A percentile compares a stretch with the other conserved stretches of the same genome.
These are phyloP conservation scores for Agriotes lineatus DNA, from an alignment of 2,888 invertebrate genomes.

Conservation along the genomic window DNA sequence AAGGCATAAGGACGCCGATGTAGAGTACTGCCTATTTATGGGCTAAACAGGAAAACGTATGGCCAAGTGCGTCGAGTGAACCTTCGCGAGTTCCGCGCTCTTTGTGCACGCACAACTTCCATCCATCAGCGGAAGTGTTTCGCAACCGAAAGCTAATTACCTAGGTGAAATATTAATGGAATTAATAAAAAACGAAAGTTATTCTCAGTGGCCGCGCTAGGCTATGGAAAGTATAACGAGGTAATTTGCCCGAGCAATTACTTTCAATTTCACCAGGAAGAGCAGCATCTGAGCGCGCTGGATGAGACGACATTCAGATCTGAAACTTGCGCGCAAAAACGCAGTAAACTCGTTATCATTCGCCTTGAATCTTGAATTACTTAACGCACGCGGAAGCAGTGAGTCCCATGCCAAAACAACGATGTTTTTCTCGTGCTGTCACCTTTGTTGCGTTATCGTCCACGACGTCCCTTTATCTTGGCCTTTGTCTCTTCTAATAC, in stretches of 20 bases:
- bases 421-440: too few relatives aligned
- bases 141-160: conserved; percentile 37
- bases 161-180: conserved; percentile 45
- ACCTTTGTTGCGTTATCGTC: background rate
- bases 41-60: conserved; percentile 54
- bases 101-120: conserved; percentile 33
- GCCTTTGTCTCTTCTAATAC: background rate
- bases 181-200: conserved; percentile 48
- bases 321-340: conserved; percentile 14
- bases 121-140: conserved; percentile 34
- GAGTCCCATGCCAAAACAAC: background rate
- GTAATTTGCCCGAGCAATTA: conserved; percentile 37
- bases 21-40: conserved; percentile 56
- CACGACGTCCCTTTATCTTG: background rate
- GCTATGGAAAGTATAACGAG: conserved; percentile 44
- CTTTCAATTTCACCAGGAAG: conserved; percentile 55
- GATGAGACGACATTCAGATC: background rate
- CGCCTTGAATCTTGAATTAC: conserved; percentile 10
- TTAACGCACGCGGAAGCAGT: conserved; percentile 13
- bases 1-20: conserved; percentile 56
- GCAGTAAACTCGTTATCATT: conserved; percentile 13
- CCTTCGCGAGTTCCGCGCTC: conserved; percentile 41
- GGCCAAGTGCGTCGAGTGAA: conserved; percentile 45
- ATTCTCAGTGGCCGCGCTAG: conserved; percentile 20
- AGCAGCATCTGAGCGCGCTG: conserved; percentile 11